These are phyloP conservation scores for Eupleurogrammus muticus DNA, from an alignment of 2,797 vertebrate species.

Conservation along the genomic window DNA sequence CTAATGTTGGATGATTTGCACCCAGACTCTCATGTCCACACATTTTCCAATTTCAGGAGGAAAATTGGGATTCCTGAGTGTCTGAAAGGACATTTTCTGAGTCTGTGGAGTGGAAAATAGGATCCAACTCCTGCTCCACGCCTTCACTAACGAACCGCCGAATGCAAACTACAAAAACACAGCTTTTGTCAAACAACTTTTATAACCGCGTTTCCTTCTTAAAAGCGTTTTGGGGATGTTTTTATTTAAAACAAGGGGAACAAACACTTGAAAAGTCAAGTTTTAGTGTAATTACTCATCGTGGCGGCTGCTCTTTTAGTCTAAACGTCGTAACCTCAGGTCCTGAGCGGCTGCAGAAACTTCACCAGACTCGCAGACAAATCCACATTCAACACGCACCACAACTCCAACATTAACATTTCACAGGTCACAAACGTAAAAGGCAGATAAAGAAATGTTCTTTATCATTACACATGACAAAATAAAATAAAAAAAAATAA, in stretches of 20 bases:
- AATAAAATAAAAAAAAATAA: slow-evolving; percentile 92
- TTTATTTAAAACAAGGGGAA: slow-evolving; percentile 58
- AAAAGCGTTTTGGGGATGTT: slow-evolving; percentile 71
- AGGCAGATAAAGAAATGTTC: slow-evolving; percentile 96
- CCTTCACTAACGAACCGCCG: slow-evolving; percentile 85
- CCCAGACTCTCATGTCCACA: slow-evolving; percentile 78
- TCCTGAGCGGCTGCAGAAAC: slow-evolving; percentile 80
- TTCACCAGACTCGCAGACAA: slow-evolving; percentile 95
- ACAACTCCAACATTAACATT: slow-evolving; percentile 98
- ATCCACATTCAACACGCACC: slow-evolving; percentile 91
- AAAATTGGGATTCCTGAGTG: slow-evolving; percentile 85
- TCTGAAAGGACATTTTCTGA: slow-evolving; percentile 86
- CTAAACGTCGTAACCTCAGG: slow-evolving; percentile 51
- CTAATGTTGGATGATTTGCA: slow-evolving; percentile 77
- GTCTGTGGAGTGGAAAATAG: slow-evolving; percentile 86
- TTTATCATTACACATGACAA: slow-evolving; percentile 96
- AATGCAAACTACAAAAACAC: slow-evolving; percentile 78
- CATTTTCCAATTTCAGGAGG: slow-evolving; percentile 85
- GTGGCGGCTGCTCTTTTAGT: slow-evolving; percentile 72
- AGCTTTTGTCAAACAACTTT: slow-evolving; percentile 80
- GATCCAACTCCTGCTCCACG: slow-evolving; percentile 85
- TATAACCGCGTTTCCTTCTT: slow-evolving; percentile 79
- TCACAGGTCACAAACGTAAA: slow-evolving; percentile 99
- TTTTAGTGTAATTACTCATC: slow-evolving; percentile 72
- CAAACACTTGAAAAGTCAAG: slow-evolving; percentile 71